These are phyloP conservation scores for Sarcophilus harrisii DNA, from an alignment of 2,797 vertebrate genomes.

Conservation along the genomic window DNA sequence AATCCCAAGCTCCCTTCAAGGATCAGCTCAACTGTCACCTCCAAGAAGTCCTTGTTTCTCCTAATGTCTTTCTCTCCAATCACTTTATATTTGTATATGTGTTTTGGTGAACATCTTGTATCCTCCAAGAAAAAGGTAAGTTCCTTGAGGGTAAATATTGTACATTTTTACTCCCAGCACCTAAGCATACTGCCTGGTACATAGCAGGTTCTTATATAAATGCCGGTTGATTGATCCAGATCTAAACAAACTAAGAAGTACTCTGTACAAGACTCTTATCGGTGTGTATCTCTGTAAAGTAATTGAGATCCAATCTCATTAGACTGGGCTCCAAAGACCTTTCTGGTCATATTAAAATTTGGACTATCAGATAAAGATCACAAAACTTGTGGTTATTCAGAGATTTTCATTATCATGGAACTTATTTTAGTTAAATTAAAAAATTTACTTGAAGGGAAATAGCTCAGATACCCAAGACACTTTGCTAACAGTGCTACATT, in stretches of 20 bases:
- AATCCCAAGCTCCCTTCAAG: background rate
- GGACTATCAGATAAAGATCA: slow-evolving; percentile 33
- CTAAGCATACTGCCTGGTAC: background rate
- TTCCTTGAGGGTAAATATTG: background rate
- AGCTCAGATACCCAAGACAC: slow-evolving; percentile 3
- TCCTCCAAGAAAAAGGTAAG: background rate
- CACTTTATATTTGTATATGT: background rate
- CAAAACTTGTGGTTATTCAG: slow-evolving; percentile 34
- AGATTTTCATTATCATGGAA: slow-evolving; percentile 43
- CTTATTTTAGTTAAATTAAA: slow-evolving; percentile 48
- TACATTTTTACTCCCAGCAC: background rate
- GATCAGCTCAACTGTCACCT: background rate
- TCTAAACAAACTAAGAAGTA: slow-evolving; percentile 15
- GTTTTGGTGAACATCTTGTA: background rate
- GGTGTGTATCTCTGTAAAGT: slow-evolving; percentile 34
- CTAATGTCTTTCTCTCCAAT: background rate
- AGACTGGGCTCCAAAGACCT: slow-evolving; percentile 6
- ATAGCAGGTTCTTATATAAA: background rate
- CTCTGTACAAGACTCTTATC: slow-evolving; percentile 33
- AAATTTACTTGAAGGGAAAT: slow-evolving; percentile 44
- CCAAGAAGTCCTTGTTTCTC: background rate
- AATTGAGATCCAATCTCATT: slow-evolving; percentile 33
- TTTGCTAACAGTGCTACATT: slow-evolving; percentile 12
- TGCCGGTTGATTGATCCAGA: slow-evolving; percentile 11
- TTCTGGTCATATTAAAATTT: slow-evolving; percentile 40